Evolutionary conservation across 2,797 vertebrate species (phyloP), one percentile per base, ranked within the genome.

Genomic region (Acipenser transmontanus): DNA sequence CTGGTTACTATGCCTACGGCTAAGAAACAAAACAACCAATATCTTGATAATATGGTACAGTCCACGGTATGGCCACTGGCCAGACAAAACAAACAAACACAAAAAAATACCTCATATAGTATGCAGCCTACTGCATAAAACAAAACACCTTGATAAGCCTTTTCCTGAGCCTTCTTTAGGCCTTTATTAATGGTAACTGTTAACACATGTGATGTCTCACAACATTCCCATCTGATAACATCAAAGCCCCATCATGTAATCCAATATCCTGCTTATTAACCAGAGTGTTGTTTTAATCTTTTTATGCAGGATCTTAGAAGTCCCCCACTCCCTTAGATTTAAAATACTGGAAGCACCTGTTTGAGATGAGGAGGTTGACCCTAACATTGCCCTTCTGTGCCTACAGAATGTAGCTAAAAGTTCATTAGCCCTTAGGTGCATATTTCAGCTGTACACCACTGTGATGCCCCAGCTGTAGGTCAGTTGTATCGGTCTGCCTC

Each of bases 401-500:
- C 65, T 59, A 57, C 14, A 10, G 47, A 61, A 50, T 20, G 65
- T 60, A 60, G 65, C 56, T 49, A 59, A 7, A n/a, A 61, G 60
- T 50, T 52, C 59, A 68, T 68, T 62, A 50, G 64, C 60, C 64
- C 61, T 14, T 61, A 6, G 4, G 64, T 12, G 62, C 59, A 50
- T 49, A 49, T 20, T 52, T 57, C 10, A 66, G 48, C 52, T 49
- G 47, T 7, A 47, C 14, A 50, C 13, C 17, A 47, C 48, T 2
- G 12, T 7, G 48, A 59, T 80, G 77, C 65, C 34, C 48, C 75
- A 74, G 80, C 73, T 76, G 77, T 75, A 70, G 77, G 82, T 90
- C 87, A 86, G 88, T 86, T 86, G 76, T 73, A 76, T 81, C 74
- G 78, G 76, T 77, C 78, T 80, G 83, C 82, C 79, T 82, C 76